These are phyloP conservation scores for Dendrocincla fuliginosa DNA, from an alignment of 2,797 vertebrate species.

Conservation along the genomic window DNA sequence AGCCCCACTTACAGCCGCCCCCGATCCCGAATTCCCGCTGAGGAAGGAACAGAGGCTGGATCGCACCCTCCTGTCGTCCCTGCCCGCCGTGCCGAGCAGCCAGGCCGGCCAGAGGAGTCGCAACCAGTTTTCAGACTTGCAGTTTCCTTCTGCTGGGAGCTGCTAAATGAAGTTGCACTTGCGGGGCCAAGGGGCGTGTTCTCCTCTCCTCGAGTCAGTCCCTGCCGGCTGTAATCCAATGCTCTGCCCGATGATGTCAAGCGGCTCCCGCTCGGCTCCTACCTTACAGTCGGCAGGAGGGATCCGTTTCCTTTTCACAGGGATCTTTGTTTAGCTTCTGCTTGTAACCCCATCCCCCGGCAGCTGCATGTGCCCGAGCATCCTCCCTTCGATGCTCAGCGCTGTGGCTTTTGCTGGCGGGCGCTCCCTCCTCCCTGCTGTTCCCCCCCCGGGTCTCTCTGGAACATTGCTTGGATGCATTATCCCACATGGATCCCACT, in stretches of 20 bases:
- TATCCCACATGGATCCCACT: not conserved
- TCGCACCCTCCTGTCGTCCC: not conserved
- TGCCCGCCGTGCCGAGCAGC: not conserved
- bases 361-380: slow-evolving; percentile 55
- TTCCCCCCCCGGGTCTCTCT: not conserved
- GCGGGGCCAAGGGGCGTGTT: slow-evolving; percentile 77
- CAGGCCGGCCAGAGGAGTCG: not conserved
- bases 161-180: slow-evolving; percentile 76
- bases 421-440: not conserved
- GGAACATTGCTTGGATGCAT: accelerated
- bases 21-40: not conserved
- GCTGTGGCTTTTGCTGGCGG: slow-evolving; percentile 6
- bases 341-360: slow-evolving; percentile 64
- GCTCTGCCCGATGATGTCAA: slow-evolving; percentile 79
- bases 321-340: slow-evolving; percentile 50
- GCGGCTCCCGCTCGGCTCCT: slow-evolving; percentile 68
- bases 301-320: slow-evolving; percentile 73
- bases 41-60: not conserved
- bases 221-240: slow-evolving; percentile 77
- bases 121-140: slow-evolving; percentile 12
- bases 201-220: slow-evolving; percentile 64
- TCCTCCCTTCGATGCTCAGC: slow-evolving; percentile 68
- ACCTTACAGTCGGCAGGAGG: slow-evolving; percentile 61
- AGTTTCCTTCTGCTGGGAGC: slow-evolving; percentile 45
- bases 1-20: slow-evolving; percentile 65